phyloP scores from a whole-genome alignment of 1,140 invertebrate genomes.

The Pogonus chalceus region DNA sequence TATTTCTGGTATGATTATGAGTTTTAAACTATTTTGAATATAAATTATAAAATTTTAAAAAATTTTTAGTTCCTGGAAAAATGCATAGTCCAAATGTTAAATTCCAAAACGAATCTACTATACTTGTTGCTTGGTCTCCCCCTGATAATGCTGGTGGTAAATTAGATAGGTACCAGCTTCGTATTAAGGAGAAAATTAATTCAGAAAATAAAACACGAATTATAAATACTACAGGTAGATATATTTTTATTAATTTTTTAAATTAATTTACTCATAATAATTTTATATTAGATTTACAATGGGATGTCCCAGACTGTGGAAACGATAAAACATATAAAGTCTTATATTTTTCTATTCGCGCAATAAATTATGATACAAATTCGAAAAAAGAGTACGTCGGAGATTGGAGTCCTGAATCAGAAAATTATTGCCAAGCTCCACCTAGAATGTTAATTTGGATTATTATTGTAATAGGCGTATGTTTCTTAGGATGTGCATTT shows the following conservation, averaged over 20 bases:
- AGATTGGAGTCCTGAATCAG: slow-evolving; percentile 36
- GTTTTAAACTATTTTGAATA: slow-evolving; percentile 15
- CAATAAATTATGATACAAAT: slow-evolving; percentile 22
- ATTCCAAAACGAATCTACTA: slow-evolving; percentile 37
- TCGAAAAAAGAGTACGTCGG: slow-evolving; percentile 31
- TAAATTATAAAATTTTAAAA: background rate
- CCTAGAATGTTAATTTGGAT: slow-evolving; percentile 32
- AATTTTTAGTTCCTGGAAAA: slow-evolving; percentile 36
- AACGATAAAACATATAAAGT: slow-evolving; percentile 33
- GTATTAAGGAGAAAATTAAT: slow-evolving; percentile 33
- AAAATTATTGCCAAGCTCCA: slow-evolving; percentile 16
- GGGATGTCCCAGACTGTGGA: slow-evolving; percentile 34
- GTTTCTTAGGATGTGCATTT: slow-evolving; percentile 30
- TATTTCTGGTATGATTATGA: slow-evolving; percentile 50
- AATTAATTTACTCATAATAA: slow-evolving; percentile 22
- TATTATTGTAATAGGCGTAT: slow-evolving; percentile 26
- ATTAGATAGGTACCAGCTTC: slow-evolving; percentile 47
- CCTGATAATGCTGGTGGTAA: slow-evolving; percentile 52
- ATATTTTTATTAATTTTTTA: background rate
- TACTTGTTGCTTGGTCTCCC: slow-evolving; percentile 44
- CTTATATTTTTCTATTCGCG: slow-evolving; percentile 24
- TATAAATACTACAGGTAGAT: slow-evolving; percentile 32
- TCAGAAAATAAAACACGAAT: slow-evolving; percentile 25
- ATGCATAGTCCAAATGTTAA: slow-evolving; percentile 39
- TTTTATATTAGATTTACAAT: slow-evolving; percentile 31